Conservation (phyloP, 1,140 invertebrate genomes). For the Cydia amplana region DNA sequence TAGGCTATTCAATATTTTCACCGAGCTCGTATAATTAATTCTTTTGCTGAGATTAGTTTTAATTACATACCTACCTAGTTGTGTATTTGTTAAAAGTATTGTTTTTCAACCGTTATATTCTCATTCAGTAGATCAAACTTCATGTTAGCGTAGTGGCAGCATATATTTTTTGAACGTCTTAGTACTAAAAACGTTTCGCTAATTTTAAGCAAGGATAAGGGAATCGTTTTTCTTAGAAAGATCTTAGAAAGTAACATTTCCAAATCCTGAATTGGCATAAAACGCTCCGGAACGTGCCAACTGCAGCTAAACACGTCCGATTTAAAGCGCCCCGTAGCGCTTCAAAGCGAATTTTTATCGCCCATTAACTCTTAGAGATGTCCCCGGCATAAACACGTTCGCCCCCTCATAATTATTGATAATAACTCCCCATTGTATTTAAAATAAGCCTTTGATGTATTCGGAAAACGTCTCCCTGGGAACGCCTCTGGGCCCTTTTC, state of each 20-base stretch:
- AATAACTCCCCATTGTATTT: slow-evolving; percentile 39
- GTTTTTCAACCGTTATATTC: too few species aligned
- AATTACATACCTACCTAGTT: too few species aligned
- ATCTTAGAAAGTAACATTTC: not conserved
- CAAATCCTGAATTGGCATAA: not conserved
- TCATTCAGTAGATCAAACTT: too few species aligned
- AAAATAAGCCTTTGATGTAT: slow-evolving; percentile 39
- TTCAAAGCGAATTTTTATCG: slow-evolving; percentile 30
- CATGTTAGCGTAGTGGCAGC: too few species aligned
- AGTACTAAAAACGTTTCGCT: too few species aligned
- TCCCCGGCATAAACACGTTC: slow-evolving; percentile 44
- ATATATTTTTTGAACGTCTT: not conserved
- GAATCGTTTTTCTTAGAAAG: too few species aligned
- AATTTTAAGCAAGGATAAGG: too few species aligned
- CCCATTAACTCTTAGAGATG: slow-evolving; percentile 36
- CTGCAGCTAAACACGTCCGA: not conserved
- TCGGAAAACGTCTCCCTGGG: slow-evolving; percentile 35
- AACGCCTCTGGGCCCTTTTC: slow-evolving; percentile 25
- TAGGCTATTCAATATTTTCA: too few species aligned
- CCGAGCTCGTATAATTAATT: too few species aligned
- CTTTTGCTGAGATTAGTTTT: too few species aligned
- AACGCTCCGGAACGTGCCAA: slow-evolving; percentile 12
- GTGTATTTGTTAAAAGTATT: not conserved
- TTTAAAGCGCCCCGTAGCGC: not conserved
- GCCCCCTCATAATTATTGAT: slow-evolving; percentile 45